A percentile compares a stretch with the other conserved stretches of the same genome.
Evolutionary conservation across 1,140 invertebrate genomes (phyloP).

Genomic region (Caligus rogercresseyi): DNA sequence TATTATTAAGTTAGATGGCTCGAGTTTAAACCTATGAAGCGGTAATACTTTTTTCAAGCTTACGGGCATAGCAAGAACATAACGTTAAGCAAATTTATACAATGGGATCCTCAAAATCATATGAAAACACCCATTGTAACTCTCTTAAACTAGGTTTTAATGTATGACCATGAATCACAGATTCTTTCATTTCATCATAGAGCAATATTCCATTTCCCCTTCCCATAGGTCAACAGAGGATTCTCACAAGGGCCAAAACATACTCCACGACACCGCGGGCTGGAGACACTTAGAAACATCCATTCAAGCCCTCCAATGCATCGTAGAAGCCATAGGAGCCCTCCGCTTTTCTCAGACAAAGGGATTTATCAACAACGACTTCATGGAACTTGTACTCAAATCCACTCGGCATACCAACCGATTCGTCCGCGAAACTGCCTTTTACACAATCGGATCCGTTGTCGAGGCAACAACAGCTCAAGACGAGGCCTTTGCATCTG

Average conservation of each 20-base stretch:
- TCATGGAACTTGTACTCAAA: slow-evolving; percentile 34
- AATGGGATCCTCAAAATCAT: too few relatives aligned
- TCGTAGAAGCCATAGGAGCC: slow-evolving; percentile 34
- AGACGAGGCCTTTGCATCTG: slow-evolving; percentile 1
- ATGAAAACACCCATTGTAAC: too few relatives aligned
- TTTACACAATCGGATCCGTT: slow-evolving; percentile 35
- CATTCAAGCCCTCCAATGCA: slow-evolving; percentile 37
- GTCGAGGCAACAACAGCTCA: slow-evolving; percentile 24
- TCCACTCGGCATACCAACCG: slow-evolving; percentile 36
- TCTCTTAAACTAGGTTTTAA: too few relatives aligned
- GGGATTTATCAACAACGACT: slow-evolving; percentile 29
- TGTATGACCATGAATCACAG: background rate
- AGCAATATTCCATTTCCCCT: too few relatives aligned
- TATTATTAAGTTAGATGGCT: too few relatives aligned
- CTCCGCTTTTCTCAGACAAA: background rate
- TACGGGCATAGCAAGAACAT: too few relatives aligned
- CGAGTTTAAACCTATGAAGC: too few relatives aligned
- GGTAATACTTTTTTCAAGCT: too few relatives aligned
- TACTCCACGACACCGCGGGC: slow-evolving; percentile 39
- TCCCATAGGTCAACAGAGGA: slow-evolving; percentile 29
- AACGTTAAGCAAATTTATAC: too few relatives aligned
- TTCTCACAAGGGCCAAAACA: slow-evolving; percentile 27
- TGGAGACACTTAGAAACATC: slow-evolving; percentile 40
- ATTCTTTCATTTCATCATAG: background rate
- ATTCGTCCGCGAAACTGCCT: slow-evolving; percentile 39